Percentiles rank a stretch among this genome's conserved stretches.
These are phyloP conservation scores for Lemur catta DNA, from an alignment of 2,797 vertebrate species.

Conservation along the genomic window DNA sequence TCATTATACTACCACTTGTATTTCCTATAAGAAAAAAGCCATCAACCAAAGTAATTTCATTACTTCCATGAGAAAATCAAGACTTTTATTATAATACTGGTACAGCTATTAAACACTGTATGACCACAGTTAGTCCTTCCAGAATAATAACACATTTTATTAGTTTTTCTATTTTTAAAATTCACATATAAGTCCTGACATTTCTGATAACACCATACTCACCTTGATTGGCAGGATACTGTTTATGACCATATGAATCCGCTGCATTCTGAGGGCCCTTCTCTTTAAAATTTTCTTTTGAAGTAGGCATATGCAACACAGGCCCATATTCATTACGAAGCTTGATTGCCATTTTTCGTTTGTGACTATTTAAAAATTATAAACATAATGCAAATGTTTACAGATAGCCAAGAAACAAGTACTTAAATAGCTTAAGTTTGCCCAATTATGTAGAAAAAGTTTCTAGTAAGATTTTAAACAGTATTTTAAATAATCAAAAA, in stretches of 20 bases:
- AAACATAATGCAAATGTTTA: constrained; percentile 49
- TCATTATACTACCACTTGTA: not conserved
- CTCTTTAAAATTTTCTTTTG: constrained; percentile 92
- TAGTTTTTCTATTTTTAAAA: constrained; percentile 27
- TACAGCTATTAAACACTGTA: not conserved
- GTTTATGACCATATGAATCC: constrained; percentile 86
- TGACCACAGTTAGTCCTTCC: not conserved
- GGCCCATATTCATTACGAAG: constrained; percentile 92
- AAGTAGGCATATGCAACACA: constrained; percentile 95
- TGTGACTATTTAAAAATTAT: constrained; percentile 87
- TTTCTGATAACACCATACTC: constrained; percentile 15
- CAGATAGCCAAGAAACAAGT: not conserved
- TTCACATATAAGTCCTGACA: not conserved
- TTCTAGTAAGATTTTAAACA: constrained; percentile 44
- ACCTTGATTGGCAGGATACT: constrained; percentile 90
- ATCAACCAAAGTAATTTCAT: not conserved
- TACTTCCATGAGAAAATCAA: not conserved
- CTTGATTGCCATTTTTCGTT: constrained; percentile 93
- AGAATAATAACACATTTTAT: not conserved
- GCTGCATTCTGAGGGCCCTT: constrained; percentile 81
- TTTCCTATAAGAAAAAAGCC: not conserved
- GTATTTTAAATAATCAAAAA: constrained; percentile 18
- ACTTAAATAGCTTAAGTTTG: not conserved
- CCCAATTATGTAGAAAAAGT: not conserved
- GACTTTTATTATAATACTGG: not conserved